Evolutionary conservation across 2,888 invertebrate species (phyloP).

Genomic region (Agrotis puta): DNA sequence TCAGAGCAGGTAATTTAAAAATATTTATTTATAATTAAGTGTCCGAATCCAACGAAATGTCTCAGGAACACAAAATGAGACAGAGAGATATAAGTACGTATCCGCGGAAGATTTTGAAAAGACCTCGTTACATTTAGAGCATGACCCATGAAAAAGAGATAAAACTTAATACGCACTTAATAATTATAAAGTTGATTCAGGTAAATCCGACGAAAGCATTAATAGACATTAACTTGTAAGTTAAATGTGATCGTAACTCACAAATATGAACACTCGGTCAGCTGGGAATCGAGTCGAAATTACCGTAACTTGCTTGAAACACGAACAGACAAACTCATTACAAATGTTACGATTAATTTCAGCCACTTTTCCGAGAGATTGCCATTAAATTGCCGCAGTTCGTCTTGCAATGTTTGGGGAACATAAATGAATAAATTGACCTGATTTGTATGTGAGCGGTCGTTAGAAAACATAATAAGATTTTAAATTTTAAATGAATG

Average conservation of each 20-base stretch:
- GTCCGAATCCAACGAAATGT: slow-evolving; percentile 13
- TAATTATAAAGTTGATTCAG: slow-evolving; percentile 46
- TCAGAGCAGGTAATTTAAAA: slow-evolving; percentile 28
- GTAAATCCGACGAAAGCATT: slow-evolving; percentile 45
- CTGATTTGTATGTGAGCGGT: slow-evolving; percentile 68
- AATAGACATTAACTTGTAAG: slow-evolving; percentile 40
- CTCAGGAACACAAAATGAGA: background rate
- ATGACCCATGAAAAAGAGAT: slow-evolving; percentile 34
- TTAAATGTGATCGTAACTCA: slow-evolving; percentile 33
- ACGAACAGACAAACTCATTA: slow-evolving; percentile 65
- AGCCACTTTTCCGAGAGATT: slow-evolving; percentile 53
- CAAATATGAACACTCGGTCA: slow-evolving; percentile 42
- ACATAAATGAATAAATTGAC: slow-evolving; percentile 70
- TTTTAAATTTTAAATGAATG: slow-evolving; percentile 77
- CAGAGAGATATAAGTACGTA: slow-evolving; percentile 3
- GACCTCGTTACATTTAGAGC: slow-evolving; percentile 46
- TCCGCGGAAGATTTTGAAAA: slow-evolving; percentile 19
- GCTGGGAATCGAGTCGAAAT: slow-evolving; percentile 47
- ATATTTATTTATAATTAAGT: slow-evolving; percentile 38
- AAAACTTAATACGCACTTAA: slow-evolving; percentile 49
- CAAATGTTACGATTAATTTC: slow-evolving; percentile 61
- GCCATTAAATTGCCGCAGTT: slow-evolving; percentile 54
- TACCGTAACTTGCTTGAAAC: slow-evolving; percentile 57
- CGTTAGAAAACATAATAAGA: slow-evolving; percentile 75
- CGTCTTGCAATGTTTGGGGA: slow-evolving; percentile 66